These are phyloP conservation scores for Peromyscus maniculatus DNA, from an alignment of 2,113 vertebrate species.

Conservation along the genomic window DNA sequence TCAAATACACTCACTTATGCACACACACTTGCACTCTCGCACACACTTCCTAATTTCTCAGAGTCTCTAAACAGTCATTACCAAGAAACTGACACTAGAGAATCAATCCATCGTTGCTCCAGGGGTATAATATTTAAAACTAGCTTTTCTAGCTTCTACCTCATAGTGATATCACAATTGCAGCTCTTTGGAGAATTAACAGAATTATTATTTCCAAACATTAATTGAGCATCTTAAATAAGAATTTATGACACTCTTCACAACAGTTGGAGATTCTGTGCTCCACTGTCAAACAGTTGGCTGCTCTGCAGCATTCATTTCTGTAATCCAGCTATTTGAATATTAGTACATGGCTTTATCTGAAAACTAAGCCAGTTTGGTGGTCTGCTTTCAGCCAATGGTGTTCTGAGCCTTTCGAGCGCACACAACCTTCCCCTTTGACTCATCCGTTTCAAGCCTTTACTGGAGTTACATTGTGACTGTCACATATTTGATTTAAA, in stretches of 20 bases:
- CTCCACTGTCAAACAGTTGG: constrained; percentile 62
- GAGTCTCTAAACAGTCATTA: constrained; percentile 78
- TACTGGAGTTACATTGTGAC: constrained; percentile 83
- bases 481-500: constrained; percentile 89
- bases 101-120: constrained; percentile 71
- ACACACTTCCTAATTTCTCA: constrained; percentile 57
- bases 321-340: constrained; percentile 71
- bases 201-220: constrained; percentile 81
- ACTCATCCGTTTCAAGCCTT: constrained; percentile 60
- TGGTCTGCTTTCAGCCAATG: constrained; percentile 80
- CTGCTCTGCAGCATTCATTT: constrained; percentile 69
- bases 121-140: constrained; percentile 78
- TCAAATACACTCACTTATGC: not conserved
- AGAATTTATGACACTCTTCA: constrained; percentile 69
- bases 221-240: constrained; percentile 76
- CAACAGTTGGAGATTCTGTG: constrained; percentile 69
- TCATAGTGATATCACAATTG: constrained; percentile 73
- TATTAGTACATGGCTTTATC: constrained; percentile 71
- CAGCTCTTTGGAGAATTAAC: constrained; percentile 75
- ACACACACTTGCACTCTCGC: not conserved
- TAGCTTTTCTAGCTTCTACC: constrained; percentile 77
- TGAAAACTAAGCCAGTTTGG: constrained; percentile 80
- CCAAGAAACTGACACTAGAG: constrained; percentile 72
- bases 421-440: constrained; percentile 67
- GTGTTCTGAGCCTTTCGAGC: constrained; percentile 62